Evolutionary conservation across 2,888 invertebrate species (phyloP).

Genomic region (Ryuthela nishihirai): DNA sequence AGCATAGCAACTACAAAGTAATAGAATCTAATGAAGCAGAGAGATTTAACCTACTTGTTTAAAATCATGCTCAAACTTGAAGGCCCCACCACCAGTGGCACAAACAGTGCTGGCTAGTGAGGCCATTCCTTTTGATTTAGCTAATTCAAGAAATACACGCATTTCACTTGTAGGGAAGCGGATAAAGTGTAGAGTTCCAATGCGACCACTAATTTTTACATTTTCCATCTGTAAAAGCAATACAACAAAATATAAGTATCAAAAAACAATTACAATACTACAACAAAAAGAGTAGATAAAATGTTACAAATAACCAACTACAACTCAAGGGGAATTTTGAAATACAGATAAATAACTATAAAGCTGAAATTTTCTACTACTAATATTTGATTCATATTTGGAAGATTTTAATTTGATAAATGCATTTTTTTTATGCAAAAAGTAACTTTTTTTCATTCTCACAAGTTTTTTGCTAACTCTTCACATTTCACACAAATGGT

Average conservation of each 20-base stretch:
- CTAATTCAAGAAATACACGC: constrained; percentile 85
- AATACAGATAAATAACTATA: no score
- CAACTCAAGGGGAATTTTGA: no score
- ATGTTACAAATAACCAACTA: neutral
- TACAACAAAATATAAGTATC: neutral
- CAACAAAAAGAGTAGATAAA: neutral
- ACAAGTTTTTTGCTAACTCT: no score
- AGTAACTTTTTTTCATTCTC: no score
- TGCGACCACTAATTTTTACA: constrained; percentile 66
- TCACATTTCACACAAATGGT: no score
- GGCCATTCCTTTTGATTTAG: constrained; percentile 93
- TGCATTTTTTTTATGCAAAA: no score
- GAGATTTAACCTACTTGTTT: constrained; percentile 58
- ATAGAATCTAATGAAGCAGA: neutral
- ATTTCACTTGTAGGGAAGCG: constrained; percentile 94
- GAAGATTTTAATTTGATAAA: no score
- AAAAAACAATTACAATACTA: neutral
- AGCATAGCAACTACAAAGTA: no score
- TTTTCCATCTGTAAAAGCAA: constrained; percentile 69
- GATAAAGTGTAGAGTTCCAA: constrained; percentile 91
- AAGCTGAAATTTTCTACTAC: no score
- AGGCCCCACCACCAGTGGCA: constrained; percentile 97
- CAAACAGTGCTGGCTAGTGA: constrained; percentile 91
- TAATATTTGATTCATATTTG: no score
- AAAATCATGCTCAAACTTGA: constrained; percentile 92